These are phyloP conservation scores for Nestor notabilis DNA, from an alignment of 2,113 vertebrate genomes.

Conservation along the genomic window DNA sequence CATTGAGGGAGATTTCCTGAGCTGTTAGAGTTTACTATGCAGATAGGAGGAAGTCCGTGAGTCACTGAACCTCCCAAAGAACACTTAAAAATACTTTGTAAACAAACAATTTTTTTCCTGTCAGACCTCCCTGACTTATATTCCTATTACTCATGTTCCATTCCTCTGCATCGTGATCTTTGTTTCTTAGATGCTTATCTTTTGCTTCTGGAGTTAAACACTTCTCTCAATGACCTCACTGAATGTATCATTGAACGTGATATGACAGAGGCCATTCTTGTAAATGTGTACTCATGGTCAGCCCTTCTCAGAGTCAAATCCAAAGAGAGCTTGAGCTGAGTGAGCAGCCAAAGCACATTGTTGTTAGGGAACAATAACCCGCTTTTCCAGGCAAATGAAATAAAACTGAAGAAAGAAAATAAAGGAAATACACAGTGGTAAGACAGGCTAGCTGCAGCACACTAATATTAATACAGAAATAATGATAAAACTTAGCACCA, in stretches of 20 bases:
- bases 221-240: not conserved
- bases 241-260: not conserved
- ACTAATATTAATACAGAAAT: not conserved
- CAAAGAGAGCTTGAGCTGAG: not conserved
- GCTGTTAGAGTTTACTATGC: not conserved
- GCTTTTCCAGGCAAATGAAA: not conserved
- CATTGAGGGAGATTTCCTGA: not conserved
- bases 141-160: not conserved
- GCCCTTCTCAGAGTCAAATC: not conserved
- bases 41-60: not conserved
- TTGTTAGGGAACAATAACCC: not conserved
- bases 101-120: not conserved
- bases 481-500: not conserved
- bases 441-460: not conserved
- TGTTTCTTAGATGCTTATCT: not conserved
- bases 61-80: not conserved
- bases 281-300: not conserved
- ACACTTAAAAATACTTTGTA: not conserved
- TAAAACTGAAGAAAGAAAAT: not conserved
- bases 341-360: not conserved
- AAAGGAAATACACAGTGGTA: not conserved
- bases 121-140: not conserved
- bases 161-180: not conserved
- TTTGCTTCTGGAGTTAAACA: not conserved
- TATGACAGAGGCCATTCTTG: not conserved